Percentiles rank a stretch among this genome's conserved stretches.
Conservation (phyloP, 2,888 invertebrate genomes). For the Cerceris rybyensis region DNA sequence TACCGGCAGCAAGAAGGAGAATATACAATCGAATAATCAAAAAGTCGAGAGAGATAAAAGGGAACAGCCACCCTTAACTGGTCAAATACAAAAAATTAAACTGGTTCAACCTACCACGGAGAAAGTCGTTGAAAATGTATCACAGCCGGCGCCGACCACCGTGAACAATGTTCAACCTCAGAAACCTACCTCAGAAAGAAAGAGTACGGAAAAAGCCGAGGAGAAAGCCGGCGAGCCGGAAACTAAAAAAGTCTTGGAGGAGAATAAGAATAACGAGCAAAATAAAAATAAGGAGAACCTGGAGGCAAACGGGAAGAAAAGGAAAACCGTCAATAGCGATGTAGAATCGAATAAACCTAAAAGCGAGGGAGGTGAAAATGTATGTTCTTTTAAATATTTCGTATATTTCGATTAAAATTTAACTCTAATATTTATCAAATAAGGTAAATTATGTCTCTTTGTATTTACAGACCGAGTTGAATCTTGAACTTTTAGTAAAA, state of each 20-base stretch:
- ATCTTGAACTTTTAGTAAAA: slow-evolving; percentile 81
- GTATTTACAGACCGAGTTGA: slow-evolving; percentile 75
- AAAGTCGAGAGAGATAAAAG: slow-evolving; percentile 83
- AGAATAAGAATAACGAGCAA: slow-evolving; percentile 73
- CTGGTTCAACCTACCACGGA: slow-evolving; percentile 75
- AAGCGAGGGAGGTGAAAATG: slow-evolving; percentile 77
- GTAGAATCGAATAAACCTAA: slow-evolving; percentile 78
- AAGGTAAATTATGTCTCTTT: not conserved
- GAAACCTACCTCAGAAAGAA: slow-evolving; percentile 66
- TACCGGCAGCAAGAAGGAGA: slow-evolving; percentile 76
- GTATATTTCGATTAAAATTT: not conserved
- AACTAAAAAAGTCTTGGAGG: slow-evolving; percentile 70
- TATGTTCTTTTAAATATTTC: slow-evolving; percentile 50
- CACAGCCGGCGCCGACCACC: slow-evolving; percentile 53
- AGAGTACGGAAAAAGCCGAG: slow-evolving; percentile 66
- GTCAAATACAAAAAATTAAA: slow-evolving; percentile 80
- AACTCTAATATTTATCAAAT: not conserved
- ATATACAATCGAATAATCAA: slow-evolving; percentile 82
- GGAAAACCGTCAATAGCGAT: slow-evolving; percentile 73
- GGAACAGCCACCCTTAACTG: slow-evolving; percentile 72
- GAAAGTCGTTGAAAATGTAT: slow-evolving; percentile 65
- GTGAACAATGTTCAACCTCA: slow-evolving; percentile 51
- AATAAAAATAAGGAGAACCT: slow-evolving; percentile 77
- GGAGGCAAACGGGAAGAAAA: slow-evolving; percentile 74
- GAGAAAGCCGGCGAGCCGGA: slow-evolving; percentile 61